Evolutionary conservation across 1,140 invertebrate genomes (phyloP), one percentile per base, ranked within the genome.

Genomic region (Cydia pomonella): DNA sequence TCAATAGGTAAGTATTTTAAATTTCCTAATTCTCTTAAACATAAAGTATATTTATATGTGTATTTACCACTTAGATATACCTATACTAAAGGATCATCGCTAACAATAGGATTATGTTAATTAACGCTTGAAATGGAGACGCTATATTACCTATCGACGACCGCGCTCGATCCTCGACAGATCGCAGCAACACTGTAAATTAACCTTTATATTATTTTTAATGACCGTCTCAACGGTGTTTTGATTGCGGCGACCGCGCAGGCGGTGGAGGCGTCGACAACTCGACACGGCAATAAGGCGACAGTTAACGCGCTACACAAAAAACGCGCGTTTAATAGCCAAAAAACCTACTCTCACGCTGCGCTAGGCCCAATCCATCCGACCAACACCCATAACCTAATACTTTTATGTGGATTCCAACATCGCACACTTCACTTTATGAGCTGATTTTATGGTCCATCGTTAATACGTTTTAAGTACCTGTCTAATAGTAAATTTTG

Each of bases 171-270:
- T 23, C n/a, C 18, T 59, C 53, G 64, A 6, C 29, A 72, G 83
- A 88, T 87, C 82, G 82, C 80, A 78, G 72, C 85, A 84, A 76
- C 74, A 89, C 75, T 87, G 88, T 93, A 93, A 93, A 93, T 93
- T 92, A 91, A 91, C 92, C 82, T 93, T 93, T 92, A 93, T 93
- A 90, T 92, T 86, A 93, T 91, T 93, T 93, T 93, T 93, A 92
- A 93, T 88, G 90, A 85, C 83, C 84, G 77, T 75, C 81, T 84
- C 87, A 91, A 93, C 91, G 88, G 89, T 90, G 88, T 92, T 93
- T 93, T 93, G 90, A 93, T 93, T 92, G 89, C 91, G 82, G 86
- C 81, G 77, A 85, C 82, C 86, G 63, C 63, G 25, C n/a, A 18
- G 29, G 64, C 64, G 33, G 64, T 88, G 89, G 88, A 93, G 91